These are phyloP conservation scores for Callorhinus ursinus DNA, from an alignment of 2,113 vertebrate species.

Conservation along the genomic window DNA sequence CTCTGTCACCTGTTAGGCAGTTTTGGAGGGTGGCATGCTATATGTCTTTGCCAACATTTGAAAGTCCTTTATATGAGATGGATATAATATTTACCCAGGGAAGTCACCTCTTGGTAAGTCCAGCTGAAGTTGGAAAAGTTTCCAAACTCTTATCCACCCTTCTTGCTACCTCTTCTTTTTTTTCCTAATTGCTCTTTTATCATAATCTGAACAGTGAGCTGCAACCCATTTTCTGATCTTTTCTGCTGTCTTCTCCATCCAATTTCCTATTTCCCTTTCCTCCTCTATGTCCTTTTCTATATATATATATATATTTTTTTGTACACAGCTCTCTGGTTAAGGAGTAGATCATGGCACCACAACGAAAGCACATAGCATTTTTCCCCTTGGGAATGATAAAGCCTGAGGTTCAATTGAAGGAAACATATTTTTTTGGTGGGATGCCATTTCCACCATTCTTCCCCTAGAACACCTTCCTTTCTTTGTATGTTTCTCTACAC, in stretches of 20 bases:
- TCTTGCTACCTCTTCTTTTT: not conserved
- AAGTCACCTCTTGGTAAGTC: not conserved
- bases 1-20: not conserved
- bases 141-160: not conserved
- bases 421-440: not conserved
- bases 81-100: not conserved
- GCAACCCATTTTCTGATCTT: not conserved
- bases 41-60: not conserved
- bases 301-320: not conserved
- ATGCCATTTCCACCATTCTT: not conserved
- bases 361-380: not conserved
- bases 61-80: slow-evolving; percentile 18
- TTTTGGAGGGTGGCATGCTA: not conserved
- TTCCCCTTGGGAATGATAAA: not conserved
- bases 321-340: not conserved
- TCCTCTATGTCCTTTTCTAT: not conserved
- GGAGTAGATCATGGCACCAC: not conserved
- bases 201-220: not conserved
- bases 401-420: not conserved
- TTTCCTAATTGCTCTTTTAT: not conserved
- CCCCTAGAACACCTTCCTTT: not conserved
- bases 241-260: not conserved
- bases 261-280: not conserved
- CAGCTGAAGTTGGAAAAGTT: slow-evolving; percentile 22
- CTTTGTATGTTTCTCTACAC: not conserved